Base-by-base conservation (phyloP, 2,888 invertebrate genomes). In the Ypsolopha sequella region DNA sequence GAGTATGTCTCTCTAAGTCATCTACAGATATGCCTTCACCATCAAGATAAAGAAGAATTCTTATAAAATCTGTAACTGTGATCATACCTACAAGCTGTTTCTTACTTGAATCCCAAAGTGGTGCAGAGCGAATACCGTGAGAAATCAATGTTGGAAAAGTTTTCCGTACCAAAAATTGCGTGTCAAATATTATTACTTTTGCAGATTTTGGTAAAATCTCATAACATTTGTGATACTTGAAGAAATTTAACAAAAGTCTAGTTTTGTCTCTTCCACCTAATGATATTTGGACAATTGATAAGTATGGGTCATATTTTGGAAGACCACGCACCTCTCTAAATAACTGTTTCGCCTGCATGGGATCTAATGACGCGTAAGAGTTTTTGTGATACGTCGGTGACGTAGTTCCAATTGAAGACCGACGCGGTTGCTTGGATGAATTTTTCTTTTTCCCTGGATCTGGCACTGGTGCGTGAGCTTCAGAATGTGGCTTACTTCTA, bases 381-480 rank as follows among this genome's bases (percentile, higher is more conserved):
- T 84, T 85, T 70, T 86, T 86, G 56, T 86, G 82, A 58, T 86
- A 86, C 53, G 85, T 85, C 38, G 86, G 85, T 36, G 85, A 85
- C 51, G 85, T 85, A 11, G 85, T 85, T 58, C 80, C 86, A 56
- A 86, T 80, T 49, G 86, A 86, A 35, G 80, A 81, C 36, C 86
- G 80, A 45, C 86, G 78, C 55, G 62, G 58, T 62, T 72, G 73
- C 61, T 82, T 82, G 1, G 36, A 36, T 13, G 63, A 59, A 55
- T 60, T 72, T 63, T 81, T 84, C 72, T 84, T 86, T 61, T 80
- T 84, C 2, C 66, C 62, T 49, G 69, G 65, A 56, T 82, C 84
- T 54, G 68, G 56, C 36, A 70, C 53, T 50, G 68, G 49, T 56
- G 68, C 80, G 54, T 65, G 75, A 47, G 62, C 63, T 57, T 81